A percentile compares a stretch with the other conserved stretches of the same genome.
Conservation (phyloP, 2,888 invertebrate genomes). For the Ctena decussata region DNA sequence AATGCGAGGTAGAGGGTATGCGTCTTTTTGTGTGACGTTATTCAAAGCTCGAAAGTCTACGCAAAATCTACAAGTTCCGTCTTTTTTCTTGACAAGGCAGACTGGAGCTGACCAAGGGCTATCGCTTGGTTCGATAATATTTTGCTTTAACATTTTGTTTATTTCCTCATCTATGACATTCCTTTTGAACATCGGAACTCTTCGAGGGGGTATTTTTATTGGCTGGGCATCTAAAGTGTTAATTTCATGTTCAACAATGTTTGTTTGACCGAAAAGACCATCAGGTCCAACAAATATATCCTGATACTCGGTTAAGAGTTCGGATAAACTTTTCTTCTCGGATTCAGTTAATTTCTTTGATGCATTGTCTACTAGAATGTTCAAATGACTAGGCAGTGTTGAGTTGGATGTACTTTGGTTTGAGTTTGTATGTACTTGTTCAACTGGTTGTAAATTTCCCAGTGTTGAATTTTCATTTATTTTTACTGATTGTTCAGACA, state of each 20-base stretch:
- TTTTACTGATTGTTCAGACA: neutral
- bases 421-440: neutral
- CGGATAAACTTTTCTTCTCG: neutral
- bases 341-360: neutral
- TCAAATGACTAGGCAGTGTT: constrained; percentile 9
- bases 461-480: constrained; percentile 2
- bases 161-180: constrained; percentile 46
- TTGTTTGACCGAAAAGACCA: constrained; percentile 22
- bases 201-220: constrained; percentile 50
- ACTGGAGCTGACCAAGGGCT: constrained; percentile 54
- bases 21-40: constrained; percentile 44
- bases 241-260: constrained; percentile 52
- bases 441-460: neutral
- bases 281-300: constrained; percentile 41
- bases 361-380: neutral
- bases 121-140: constrained; percentile 46
- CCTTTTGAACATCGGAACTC: constrained; percentile 38
- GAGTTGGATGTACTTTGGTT: neutral
- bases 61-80: constrained; percentile 47
- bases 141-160: constrained; percentile 41
- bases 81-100: constrained; percentile 43
- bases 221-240: constrained; percentile 46
- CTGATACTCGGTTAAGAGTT: neutral
- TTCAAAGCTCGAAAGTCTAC: constrained; percentile 49
- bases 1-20: constrained; percentile 52